phyloP scores from a whole-genome alignment of 1,140 invertebrate species.

The Sycophaga agraensis region DNA sequence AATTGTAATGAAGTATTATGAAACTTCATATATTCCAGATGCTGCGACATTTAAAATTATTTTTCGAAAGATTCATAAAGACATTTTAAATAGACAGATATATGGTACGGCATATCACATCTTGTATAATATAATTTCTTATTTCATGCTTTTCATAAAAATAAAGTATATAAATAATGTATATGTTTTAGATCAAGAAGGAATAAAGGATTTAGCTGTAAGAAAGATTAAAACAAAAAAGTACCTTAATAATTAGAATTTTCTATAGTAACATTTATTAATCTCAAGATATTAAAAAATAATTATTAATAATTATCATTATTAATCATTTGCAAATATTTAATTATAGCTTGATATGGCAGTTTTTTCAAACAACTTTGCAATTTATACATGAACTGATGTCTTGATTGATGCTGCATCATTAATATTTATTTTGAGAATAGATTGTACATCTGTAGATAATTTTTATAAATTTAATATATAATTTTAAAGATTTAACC shows the following conservation, averaged over 20 bases:
- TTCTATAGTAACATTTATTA: not conserved
- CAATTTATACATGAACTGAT: no score
- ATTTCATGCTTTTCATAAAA: constrained; percentile 14
- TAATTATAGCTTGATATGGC: no score
- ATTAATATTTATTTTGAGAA: no score
- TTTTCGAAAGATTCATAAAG: constrained; percentile 42
- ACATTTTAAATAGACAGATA: constrained; percentile 37
- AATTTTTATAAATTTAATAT: no score
- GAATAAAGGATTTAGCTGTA: constrained; percentile 35
- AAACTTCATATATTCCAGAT: constrained; percentile 41
- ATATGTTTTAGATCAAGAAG: constrained; percentile 36
- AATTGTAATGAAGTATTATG: constrained; percentile 44
- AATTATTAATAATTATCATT: no score
- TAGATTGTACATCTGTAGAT: no score
- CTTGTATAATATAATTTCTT: not conserved
- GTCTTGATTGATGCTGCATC: no score
- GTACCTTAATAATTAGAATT: constrained; percentile 11
- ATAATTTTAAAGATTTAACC: no score
- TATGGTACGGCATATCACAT: constrained; percentile 40
- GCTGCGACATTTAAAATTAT: constrained; percentile 40
- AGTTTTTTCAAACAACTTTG: no score
- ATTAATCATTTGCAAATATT: no score
- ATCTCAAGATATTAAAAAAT: no score
- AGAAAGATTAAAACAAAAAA: constrained; percentile 27
- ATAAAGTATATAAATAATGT: constrained; percentile 16